Percentiles rank a stretch among this genome's conserved stretches.
Conservation (phyloP, 2,797 vertebrate species). For the Molothrus aeneus region DNA sequence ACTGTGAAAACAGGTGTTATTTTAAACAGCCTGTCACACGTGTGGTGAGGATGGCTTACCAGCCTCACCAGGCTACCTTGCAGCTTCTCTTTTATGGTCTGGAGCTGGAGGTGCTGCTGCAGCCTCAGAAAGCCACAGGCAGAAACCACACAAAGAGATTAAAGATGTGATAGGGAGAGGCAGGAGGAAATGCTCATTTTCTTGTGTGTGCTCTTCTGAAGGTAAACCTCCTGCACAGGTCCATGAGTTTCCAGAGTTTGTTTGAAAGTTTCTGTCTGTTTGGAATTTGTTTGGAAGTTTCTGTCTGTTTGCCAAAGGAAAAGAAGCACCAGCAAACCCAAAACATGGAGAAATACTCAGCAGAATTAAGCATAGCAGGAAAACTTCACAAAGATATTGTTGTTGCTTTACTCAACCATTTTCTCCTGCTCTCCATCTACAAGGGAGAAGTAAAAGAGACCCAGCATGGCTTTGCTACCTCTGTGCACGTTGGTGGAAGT, state of each 20-base stretch:
- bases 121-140: neutral
- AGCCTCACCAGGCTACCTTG: neutral
- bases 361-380: neutral
- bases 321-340: neutral
- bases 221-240: neutral
- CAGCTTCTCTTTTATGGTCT: neutral
- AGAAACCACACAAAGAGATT: slow-evolving; percentile 3
- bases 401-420: neutral
- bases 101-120: neutral
- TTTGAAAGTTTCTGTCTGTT: neutral
- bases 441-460: neutral
- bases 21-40: neutral
- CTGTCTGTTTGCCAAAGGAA: neutral
- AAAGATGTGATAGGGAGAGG: neutral
- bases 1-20: neutral
- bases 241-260: neutral
- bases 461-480: neutral
- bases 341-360: neutral
- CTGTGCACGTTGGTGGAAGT: neutral
- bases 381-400: neutral
- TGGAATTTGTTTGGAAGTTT: neutral
- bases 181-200: neutral
- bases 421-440: neutral
- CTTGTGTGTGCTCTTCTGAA: neutral
- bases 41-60: neutral